Conservation (phyloP, 2,888 invertebrate species). For the Sarcophaga caerulescens region DNA sequence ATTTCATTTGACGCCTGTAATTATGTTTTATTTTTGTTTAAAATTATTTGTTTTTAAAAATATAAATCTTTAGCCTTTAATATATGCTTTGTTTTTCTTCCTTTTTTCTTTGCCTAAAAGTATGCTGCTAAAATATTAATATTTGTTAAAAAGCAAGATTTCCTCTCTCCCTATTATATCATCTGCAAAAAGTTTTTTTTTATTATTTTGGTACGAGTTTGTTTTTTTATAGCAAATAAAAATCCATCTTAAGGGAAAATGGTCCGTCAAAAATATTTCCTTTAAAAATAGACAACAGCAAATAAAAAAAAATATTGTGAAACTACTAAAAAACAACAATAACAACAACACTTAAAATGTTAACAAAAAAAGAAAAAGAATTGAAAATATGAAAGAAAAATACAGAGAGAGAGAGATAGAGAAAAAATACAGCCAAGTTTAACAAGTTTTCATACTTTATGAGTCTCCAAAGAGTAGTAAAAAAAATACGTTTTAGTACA, state of each 20-base stretch:
- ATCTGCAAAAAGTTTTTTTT: constrained; percentile 46
- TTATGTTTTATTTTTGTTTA: constrained; percentile 16
- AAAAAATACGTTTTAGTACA: constrained; percentile 52
- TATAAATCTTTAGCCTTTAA: not conserved
- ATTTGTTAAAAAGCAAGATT: not conserved
- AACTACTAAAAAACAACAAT: constrained; percentile 65
- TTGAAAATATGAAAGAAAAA: constrained; percentile 5
- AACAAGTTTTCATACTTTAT: constrained; percentile 71
- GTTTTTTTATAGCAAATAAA: constrained; percentile 1
- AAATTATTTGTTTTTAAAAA: not conserved
- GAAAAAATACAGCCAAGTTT: constrained; percentile 44
- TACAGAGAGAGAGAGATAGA: not conserved
- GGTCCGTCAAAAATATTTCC: constrained; percentile 52
- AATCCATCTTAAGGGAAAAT: constrained; percentile 44
- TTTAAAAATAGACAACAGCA: not conserved
- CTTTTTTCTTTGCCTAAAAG: constrained; percentile 35
- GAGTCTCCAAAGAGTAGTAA: constrained; percentile 77
- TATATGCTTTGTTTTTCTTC: too few species aligned
- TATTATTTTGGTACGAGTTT: constrained; percentile 12
- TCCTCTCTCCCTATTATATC: constrained; percentile 11
- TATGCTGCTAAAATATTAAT: constrained; percentile 24
- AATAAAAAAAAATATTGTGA: constrained; percentile 57
- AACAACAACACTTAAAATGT: constrained; percentile 61
- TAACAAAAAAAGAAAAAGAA: constrained; percentile 3
- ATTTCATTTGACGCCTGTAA: not conserved